These are phyloP conservation scores for Drosophila yooni DNA, from an alignment of 2,888 invertebrate genomes.

Conservation along the genomic window DNA sequence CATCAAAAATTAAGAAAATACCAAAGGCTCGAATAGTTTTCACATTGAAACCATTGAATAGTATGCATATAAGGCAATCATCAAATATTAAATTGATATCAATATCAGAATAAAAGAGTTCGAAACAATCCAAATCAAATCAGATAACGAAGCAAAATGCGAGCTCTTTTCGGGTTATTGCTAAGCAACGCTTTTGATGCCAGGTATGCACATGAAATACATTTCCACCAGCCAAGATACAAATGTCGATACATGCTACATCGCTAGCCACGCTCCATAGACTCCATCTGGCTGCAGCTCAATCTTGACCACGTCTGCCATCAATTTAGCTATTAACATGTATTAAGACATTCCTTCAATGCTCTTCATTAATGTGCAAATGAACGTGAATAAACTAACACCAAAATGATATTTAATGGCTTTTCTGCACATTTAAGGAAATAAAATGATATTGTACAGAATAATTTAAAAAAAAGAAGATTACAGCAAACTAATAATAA, in stretches of 20 bases:
- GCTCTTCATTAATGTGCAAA: neutral
- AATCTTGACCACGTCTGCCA: neutral
- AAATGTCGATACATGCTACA: neutral
- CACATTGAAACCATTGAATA: conserved; percentile 30
- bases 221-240: conserved; percentile 1
- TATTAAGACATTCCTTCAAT: neutral
- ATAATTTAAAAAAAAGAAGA: too few relatives aligned
- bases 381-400: neutral
- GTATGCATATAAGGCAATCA: conserved; percentile 38
- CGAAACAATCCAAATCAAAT: conserved; percentile 17
- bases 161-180: conserved; percentile 74
- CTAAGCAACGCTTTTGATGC: conserved; percentile 76
- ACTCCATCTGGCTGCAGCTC: neutral
- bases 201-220: conserved; percentile 68
- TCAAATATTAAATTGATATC: conserved; percentile 56
- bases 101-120: conserved; percentile 34
- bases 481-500: neutral
- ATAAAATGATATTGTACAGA: too few relatives aligned
- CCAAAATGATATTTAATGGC: neutral
- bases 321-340: neutral
- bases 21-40: conserved; percentile 2
- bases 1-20: neutral
- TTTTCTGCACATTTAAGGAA: neutral
- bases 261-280: neutral
- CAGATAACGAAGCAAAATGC: conserved; percentile 65